These are phyloP conservation scores for Trachelus tabidus DNA, from an alignment of 2,888 invertebrate genomes.

Conservation along the genomic window DNA sequence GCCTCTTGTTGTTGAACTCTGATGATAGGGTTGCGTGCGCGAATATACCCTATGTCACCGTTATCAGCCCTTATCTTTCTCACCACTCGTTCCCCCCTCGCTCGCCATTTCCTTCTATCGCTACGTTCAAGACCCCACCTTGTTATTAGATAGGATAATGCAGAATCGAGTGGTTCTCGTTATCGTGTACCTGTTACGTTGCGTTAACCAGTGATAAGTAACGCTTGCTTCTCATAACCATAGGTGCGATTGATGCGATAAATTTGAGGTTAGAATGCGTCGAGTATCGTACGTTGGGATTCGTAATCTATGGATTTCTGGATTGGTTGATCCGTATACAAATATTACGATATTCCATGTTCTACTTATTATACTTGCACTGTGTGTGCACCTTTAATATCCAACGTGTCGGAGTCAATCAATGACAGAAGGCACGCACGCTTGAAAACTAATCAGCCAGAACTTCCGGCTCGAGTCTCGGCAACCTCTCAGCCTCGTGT, in stretches of 20 bases:
- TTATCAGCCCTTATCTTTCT: neutral
- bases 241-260: too few relatives aligned
- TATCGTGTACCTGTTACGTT: neutral
- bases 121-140: neutral
- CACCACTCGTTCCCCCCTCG: neutral
- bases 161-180: neutral
- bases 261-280: neutral
- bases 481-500: neutral
- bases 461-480: slow-evolving; percentile 36
- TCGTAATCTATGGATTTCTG: neutral
- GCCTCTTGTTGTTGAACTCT: neutral
- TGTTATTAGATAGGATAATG: neutral
- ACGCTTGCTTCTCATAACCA: neutral
- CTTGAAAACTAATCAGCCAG: slow-evolving; percentile 45
- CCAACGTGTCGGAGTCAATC: slow-evolving; percentile 36
- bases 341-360: neutral
- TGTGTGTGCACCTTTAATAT: neutral
- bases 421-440: slow-evolving; percentile 44
- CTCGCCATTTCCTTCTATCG: neutral
- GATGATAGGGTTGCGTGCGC: neutral
- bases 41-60: neutral
- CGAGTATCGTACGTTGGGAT: neutral
- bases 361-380: neutral
- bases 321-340: neutral
- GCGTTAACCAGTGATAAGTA: neutral